Conservation (phyloP, 92 coral and sea anemone genomes). For the Plumapathes pennacea region DNA sequence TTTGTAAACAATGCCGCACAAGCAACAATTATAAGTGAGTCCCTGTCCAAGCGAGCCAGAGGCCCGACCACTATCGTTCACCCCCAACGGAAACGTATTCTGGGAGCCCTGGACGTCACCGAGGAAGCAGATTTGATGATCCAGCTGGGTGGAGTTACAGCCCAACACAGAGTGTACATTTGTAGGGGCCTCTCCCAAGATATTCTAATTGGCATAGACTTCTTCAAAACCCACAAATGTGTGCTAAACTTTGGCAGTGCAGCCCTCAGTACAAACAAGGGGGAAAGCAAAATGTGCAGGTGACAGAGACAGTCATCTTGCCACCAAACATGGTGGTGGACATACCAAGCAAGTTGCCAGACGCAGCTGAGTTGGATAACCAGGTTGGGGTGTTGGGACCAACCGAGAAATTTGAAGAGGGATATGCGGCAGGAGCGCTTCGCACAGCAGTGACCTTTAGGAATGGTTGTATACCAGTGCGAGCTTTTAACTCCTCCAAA, state of each 20-base stretch:
- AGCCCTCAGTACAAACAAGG: background rate
- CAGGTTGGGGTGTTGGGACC: slow-evolving; percentile 17
- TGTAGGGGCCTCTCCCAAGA: slow-evolving; percentile 9
- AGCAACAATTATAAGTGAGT: slow-evolving; percentile 9
- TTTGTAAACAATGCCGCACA: slow-evolving; percentile 14
- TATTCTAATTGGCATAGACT: slow-evolving; percentile 9
- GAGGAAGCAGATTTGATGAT: slow-evolving; percentile 4
- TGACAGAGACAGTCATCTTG: slow-evolving; percentile 14
- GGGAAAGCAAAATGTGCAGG: slow-evolving; percentile 4
- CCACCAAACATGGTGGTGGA: slow-evolving; percentile 22
- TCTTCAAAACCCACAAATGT: background rate
- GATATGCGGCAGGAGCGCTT: slow-evolving; percentile 16
- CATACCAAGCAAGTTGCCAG: slow-evolving; percentile 1
- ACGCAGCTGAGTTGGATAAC: background rate
- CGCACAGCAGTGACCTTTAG: slow-evolving; percentile 8
- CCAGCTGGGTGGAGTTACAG: slow-evolving; percentile 8
- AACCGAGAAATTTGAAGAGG: slow-evolving; percentile 7
- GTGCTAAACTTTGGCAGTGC: background rate
- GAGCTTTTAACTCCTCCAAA: slow-evolving; percentile 8
- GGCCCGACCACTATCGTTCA: background rate
- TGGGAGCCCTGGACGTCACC: slow-evolving; percentile 5
- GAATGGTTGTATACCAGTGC: slow-evolving; percentile 23
- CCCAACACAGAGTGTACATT: slow-evolving; percentile 1
- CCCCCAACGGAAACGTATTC: slow-evolving; percentile 8
- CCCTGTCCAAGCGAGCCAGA: background rate